These are phyloP conservation scores for Tylochromis polylepis DNA, from an alignment of 2,113 vertebrate species.

Conservation along the genomic window DNA sequence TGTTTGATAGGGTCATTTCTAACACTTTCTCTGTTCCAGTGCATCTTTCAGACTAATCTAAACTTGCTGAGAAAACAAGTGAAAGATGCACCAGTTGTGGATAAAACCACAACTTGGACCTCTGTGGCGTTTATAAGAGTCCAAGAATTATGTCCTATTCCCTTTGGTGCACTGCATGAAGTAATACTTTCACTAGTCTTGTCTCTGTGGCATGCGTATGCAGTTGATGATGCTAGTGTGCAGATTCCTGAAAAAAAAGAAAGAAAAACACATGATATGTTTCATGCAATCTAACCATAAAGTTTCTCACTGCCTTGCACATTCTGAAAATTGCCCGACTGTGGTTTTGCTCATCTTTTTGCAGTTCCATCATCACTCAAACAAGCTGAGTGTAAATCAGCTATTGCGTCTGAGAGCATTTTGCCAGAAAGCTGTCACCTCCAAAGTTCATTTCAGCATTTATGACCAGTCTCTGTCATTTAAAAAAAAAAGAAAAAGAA, in stretches of 20 bases:
- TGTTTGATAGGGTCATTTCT: not conserved
- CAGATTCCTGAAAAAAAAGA: conserved; percentile 5
- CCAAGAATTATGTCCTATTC: conserved; percentile 68
- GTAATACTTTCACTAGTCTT: conserved; percentile 23
- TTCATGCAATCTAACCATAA: conserved; percentile 15
- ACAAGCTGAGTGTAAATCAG: not conserved
- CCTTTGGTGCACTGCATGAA: conserved; percentile 33
- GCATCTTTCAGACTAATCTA: not conserved
- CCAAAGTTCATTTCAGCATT: conserved; percentile 23
- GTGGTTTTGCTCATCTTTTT: not conserved
- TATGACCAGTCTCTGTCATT: not conserved
- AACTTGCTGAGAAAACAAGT: conserved; percentile 30
- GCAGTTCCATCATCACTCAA: not conserved
- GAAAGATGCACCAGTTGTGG: not conserved
- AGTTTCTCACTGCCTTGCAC: not conserved
- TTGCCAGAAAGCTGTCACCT: conserved; percentile 9
- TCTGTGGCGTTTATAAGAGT: conserved; percentile 39
- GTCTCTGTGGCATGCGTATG: conserved; percentile 22
- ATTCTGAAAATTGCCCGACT: not conserved
- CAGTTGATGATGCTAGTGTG: conserved; percentile 33
- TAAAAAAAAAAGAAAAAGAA: not conserved
- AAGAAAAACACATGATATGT: not conserved
- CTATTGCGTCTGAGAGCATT: not conserved
- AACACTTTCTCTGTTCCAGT: not conserved
- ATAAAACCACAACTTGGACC: conserved; percentile 25